Conservation (phyloP, 1,140 invertebrate species). For the Drosophila nigromelanica region DNA sequence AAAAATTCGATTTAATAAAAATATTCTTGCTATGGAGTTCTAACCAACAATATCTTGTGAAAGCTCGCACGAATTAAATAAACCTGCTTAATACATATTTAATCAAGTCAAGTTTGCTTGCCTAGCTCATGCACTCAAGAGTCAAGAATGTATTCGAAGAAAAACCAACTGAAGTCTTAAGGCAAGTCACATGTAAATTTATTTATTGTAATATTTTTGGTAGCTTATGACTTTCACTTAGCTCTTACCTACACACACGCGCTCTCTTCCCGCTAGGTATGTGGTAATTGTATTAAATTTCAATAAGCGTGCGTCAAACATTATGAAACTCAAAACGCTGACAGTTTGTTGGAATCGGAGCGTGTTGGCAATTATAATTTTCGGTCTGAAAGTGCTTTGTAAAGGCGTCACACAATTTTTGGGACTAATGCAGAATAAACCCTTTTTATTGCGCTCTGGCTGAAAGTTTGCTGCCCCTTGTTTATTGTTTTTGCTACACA, state of each 20-base stretch:
- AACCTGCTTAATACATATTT: too few relatives aligned
- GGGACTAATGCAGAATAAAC: slow-evolving; percentile 36
- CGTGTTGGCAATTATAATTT: slow-evolving; percentile 3
- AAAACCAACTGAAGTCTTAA: background rate
- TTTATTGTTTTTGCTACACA: slow-evolving; percentile 46
- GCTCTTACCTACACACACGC: slow-evolving; percentile 40
- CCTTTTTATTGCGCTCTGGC: slow-evolving; percentile 48
- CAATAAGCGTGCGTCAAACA: slow-evolving; percentile 60
- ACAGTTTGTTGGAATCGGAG: slow-evolving; percentile 13
- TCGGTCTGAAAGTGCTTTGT: background rate
- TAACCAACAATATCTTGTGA: too few relatives aligned
- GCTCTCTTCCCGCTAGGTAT: slow-evolving; percentile 14
- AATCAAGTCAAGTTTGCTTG: too few relatives aligned
- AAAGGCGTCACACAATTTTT: slow-evolving; percentile 11
- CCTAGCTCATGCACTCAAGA: background rate
- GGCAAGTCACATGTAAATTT: slow-evolving; percentile 56
- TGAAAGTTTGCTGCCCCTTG: slow-evolving; percentile 37
- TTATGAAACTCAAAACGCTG: slow-evolving; percentile 54
- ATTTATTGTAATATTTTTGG: slow-evolving; percentile 71
- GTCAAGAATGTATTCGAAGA: background rate
- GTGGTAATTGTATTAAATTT: slow-evolving; percentile 79
- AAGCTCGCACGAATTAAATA: too few relatives aligned
- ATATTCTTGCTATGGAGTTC: too few relatives aligned
- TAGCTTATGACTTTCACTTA: slow-evolving; percentile 61
- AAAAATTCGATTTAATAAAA: too few relatives aligned